Conservation (phyloP, 2,888 invertebrate genomes). For the Amiota mariae region DNA sequence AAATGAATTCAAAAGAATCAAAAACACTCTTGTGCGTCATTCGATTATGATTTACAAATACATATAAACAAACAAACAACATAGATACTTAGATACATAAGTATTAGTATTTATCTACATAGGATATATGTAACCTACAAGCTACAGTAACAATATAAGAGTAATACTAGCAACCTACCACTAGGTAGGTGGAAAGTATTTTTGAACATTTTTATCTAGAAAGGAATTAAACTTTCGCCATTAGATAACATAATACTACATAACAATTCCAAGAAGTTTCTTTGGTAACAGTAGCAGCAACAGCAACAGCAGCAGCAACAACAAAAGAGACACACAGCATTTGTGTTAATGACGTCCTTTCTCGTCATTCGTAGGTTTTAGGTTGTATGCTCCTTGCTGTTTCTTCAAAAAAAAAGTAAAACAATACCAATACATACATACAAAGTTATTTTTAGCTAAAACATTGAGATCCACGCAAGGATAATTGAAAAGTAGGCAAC, state of each 20-base stretch:
- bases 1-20: slow-evolving; percentile 34
- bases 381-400: neutral
- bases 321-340: neutral
- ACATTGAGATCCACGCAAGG: slow-evolving; percentile 43
- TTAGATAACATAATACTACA: slow-evolving; percentile 42
- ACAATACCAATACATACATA: neutral
- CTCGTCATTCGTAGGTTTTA: neutral
- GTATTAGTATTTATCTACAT: too few relatives aligned
- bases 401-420: neutral
- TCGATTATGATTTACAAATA: slow-evolving; percentile 57
- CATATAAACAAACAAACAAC: slow-evolving; percentile 13
- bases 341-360: slow-evolving; percentile 20
- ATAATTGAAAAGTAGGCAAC: slow-evolving; percentile 59
- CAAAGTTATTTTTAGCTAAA: slow-evolving; percentile 18
- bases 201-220: slow-evolving; percentile 20
- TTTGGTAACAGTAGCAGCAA: slow-evolving; percentile 26
- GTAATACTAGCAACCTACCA: too few relatives aligned
- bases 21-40: slow-evolving; percentile 55
- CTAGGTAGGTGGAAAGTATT: neutral
- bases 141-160: too few relatives aligned
- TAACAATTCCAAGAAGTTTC: slow-evolving; percentile 47
- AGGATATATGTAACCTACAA: too few relatives aligned
- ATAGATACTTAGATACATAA: neutral
- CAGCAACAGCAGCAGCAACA: neutral
- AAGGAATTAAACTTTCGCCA: too few relatives aligned